A percentile compares a stretch with the other conserved stretches of the same genome.
phyloP scores from a whole-genome alignment of 2,888 invertebrate species.

The Noctua pronuba region DNA sequence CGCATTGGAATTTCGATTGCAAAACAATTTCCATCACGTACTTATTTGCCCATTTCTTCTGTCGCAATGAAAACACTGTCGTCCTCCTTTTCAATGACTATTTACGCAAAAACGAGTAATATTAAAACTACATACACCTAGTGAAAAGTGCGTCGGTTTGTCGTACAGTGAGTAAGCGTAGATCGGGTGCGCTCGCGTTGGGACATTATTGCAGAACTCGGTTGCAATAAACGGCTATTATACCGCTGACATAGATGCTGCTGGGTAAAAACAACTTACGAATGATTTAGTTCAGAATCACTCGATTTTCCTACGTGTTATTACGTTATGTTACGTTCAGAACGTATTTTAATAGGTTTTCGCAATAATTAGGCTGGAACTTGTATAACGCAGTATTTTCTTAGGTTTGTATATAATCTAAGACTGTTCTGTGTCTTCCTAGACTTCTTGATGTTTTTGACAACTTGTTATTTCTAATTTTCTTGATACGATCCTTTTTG shows the following conservation, averaged over 20 bases:
- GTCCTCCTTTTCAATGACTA: constrained; percentile 21
- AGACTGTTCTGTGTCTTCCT: background rate
- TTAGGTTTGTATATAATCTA: background rate
- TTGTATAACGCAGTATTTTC: background rate
- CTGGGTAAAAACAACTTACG: constrained; percentile 54
- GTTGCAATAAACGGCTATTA: constrained; percentile 73
- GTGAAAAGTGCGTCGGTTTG: constrained; percentile 58
- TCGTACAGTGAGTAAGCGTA: constrained; percentile 65
- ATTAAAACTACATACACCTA: constrained; percentile 19
- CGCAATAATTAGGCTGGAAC: constrained; percentile 4
- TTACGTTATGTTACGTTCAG: constrained; percentile 1
- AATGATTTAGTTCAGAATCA: constrained; percentile 34
- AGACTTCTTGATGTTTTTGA: background rate
- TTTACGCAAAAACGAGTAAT: constrained; percentile 44
- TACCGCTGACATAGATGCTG: constrained; percentile 64
- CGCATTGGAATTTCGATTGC: constrained; percentile 36
- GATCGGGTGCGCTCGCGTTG: constrained; percentile 69
- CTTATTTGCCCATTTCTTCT: constrained; percentile 19
- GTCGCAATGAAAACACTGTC: constrained; percentile 19
- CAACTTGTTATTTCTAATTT: too few species aligned
- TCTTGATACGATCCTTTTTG: background rate
- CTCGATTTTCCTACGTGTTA: constrained; percentile 14
- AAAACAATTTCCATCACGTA: constrained; percentile 23
- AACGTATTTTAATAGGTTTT: background rate
- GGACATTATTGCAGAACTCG: constrained; percentile 71